Base-by-base conservation (phyloP, 2,113 vertebrate genomes). In the Planiliza haematocheilus region DNA sequence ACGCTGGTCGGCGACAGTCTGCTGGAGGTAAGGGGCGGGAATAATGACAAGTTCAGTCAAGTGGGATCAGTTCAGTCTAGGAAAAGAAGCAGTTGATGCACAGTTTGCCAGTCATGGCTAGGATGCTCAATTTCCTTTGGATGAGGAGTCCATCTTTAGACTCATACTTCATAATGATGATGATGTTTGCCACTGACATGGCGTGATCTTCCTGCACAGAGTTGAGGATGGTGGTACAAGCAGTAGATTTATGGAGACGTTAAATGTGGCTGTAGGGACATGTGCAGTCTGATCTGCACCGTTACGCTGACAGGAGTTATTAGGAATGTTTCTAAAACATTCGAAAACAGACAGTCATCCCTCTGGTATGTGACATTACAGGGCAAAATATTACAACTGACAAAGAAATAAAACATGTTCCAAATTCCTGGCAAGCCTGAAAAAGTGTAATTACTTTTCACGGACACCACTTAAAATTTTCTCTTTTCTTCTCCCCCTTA, bases 1-100 rank as follows among this genome's bases (percentile, higher is more conserved):
- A 93, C 97, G 0, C 95, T 99, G 1, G 98, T 99, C 59, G 98
- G 98, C 2, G 98, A 99, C 74, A 99, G 98, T 76, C 92, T 99
- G 84, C 91, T 99, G 7, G 98, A 99, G 96, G 98, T 98, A 91
- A 86, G n/a, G 42, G 7, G 18, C 30, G 3, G 17, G 8, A 2
- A 30, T 12, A 8, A 0, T 14, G 5, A 11, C 1, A 18, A 18
- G 36, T 52, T 1, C 49, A 18, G 18, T 37, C 4, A 20, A 34
- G 2, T 20, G 13, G 37, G 10, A 2, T 49, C 8, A 7, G 21
- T 13, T 59, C 18, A 45, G 10, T 39, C 39, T 55, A 13, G 7
- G 17, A 30, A 43, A 57, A 64, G n/a, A 50, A 30, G 7, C 52
- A 30, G 24, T 5, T 61, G 56, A 55, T 17, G 24, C 20, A 41